Base-by-base conservation (phyloP, 2,113 vertebrate species). In the Hipposideros armiger region DNA sequence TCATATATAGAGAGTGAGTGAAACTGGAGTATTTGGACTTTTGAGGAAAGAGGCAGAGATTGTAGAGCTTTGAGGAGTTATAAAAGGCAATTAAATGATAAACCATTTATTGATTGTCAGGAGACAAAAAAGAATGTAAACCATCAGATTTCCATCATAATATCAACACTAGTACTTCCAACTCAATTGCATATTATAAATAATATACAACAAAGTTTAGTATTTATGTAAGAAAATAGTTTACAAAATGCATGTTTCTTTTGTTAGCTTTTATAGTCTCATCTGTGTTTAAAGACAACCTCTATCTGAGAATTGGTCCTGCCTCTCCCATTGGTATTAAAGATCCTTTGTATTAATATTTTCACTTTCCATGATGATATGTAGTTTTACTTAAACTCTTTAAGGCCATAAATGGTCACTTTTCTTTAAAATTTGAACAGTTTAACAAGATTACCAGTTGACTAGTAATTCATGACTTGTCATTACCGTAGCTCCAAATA, bases 61-160 rank as follows among this genome's bases (percentile, higher is more conserved):
- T 90, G 1, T 9, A 69, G 42, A 47, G 4, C 26, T 22, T 56
- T 60, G n/a, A 69, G 17, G n/a, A n/a, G 15, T 22, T 90, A 3
- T 56, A 90, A 74, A 15, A 54, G 30, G 30, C 3, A 90, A 87
- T 54, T 93, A 86, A 90, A 93, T 90, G 81, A 28, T 30, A 82
- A 82, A 69, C 56, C 0, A 76, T n/a, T 52, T 6, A 93, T 67
- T 47, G 6, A 69, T 11, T 40, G 7, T 52, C 50, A 67, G 17
- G n/a, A 77, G 32, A 47, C 24, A 50, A 26, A 42, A n/a, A 82
- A 74, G 19, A 56, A 32, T 22, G 19, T 13, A 66, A 81, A 20
- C 7, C 22, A 82, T 58, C 45, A 82, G 2, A 83, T 66, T 87
- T 58, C 47, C 42, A 76, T 60, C 7, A 81, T 50, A 88, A 69